Evolutionary conservation across 2,888 invertebrate species (phyloP).

Genomic region (Eumerus sabulonum): DNA sequence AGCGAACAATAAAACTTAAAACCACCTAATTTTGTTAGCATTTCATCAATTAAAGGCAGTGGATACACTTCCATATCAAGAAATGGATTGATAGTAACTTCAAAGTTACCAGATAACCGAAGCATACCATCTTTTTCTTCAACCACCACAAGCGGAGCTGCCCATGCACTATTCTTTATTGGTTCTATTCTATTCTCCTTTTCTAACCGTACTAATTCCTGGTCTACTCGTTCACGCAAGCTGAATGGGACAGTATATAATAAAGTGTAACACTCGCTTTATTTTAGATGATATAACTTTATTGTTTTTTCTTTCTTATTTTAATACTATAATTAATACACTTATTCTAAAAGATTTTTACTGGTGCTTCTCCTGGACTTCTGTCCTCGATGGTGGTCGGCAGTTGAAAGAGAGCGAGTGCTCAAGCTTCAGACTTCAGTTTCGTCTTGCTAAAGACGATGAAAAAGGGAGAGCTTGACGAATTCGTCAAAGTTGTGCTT

Average conservation of each 20-base stretch:
- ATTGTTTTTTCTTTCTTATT: no score
- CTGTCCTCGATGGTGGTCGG: no score
- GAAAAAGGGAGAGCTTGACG: no score
- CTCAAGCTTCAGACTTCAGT: no score
- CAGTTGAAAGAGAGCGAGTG: no score
- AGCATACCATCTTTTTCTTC: slow-evolving; percentile 31
- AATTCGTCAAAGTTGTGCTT: no score
- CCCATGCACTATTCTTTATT: slow-evolving; percentile 4
- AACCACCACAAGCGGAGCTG: slow-evolving; percentile 9
- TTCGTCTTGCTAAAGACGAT: no score
- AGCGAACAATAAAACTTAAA: slow-evolving; percentile 41
- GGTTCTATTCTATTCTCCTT: background rate
- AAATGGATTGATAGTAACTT: slow-evolving; percentile 38
- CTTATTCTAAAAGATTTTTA: no score
- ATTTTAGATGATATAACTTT: no score
- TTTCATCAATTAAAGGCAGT: slow-evolving; percentile 21
- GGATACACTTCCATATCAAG: slow-evolving; percentile 41
- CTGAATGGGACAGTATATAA: slow-evolving; percentile 8
- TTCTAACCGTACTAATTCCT: background rate
- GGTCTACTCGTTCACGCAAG: slow-evolving; percentile 11
- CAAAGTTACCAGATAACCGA: slow-evolving; percentile 46
- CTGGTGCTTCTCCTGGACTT: no score
- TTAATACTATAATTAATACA: no score
- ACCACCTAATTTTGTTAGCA: slow-evolving; percentile 20
- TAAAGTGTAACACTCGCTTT: no score